These are phyloP conservation scores for Geotrupes spiniger DNA, from an alignment of 2,888 invertebrate species.

Conservation along the genomic window DNA sequence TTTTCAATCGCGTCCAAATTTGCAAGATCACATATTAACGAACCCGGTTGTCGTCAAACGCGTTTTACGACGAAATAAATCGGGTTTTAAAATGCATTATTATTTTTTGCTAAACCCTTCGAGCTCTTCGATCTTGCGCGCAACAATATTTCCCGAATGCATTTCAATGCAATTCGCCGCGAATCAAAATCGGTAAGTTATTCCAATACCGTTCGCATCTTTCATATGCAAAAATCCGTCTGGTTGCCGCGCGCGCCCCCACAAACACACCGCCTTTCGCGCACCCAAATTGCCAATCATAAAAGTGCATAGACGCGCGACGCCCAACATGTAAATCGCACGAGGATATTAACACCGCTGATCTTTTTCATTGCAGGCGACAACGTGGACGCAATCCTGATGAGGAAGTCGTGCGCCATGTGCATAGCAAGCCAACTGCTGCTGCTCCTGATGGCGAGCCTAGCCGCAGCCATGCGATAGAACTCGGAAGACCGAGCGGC, in stretches of 20 bases:
- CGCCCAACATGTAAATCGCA: background rate
- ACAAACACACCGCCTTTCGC: background rate
- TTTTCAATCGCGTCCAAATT: no score
- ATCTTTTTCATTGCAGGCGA: constrained; percentile 63
- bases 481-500: constrained; percentile 21
- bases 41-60: no score
- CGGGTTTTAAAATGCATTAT: no score
- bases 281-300: background rate
- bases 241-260: background rate
- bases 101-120: no score
- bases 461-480: constrained; percentile 48
- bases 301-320: background rate
- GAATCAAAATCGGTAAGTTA: no score
- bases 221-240: background rate
- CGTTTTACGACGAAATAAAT: no score
- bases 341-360: background rate
- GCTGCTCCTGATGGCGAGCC: constrained; percentile 41
- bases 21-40: no score
- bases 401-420: constrained; percentile 61
- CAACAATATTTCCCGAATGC: background rate
- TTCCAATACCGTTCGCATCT: no score
- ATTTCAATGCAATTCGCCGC: background rate
- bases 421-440: constrained; percentile 46
- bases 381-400: constrained; percentile 86
- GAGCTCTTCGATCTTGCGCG: no score